Conservation (phyloP, 2,113 vertebrate species). For the Amblyopsis rosae region DNA sequence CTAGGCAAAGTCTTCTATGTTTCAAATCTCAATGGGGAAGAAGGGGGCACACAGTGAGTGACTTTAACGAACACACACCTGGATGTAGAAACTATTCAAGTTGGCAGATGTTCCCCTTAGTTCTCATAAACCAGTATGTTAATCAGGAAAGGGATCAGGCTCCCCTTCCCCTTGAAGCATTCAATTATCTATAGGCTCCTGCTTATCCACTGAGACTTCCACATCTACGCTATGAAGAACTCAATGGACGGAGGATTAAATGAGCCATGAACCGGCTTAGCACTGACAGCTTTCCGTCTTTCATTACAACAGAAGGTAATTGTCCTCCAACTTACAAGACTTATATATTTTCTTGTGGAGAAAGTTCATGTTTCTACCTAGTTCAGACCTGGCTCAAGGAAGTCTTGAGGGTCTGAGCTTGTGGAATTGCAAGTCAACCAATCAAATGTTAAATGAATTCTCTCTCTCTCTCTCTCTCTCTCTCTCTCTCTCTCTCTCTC, state of each 20-base stretch:
- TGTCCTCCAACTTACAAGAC: too few species aligned
- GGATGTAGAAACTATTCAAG: slow-evolving; percentile 12
- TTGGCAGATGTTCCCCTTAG: slow-evolving; percentile 24
- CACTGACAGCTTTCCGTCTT: neutral
- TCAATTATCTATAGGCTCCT: slow-evolving; percentile 23
- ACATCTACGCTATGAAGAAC: slow-evolving; percentile 21
- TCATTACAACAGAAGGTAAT: neutral
- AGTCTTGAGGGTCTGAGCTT: too few species aligned
- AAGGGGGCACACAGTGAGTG: slow-evolving; percentile 9
- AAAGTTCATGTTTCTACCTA: too few species aligned
- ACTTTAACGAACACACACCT: slow-evolving; percentile 4
- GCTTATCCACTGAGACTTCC: slow-evolving; percentile 18
- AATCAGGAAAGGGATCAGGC: slow-evolving; percentile 1
- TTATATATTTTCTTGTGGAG: too few species aligned
- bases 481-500: too few species aligned
- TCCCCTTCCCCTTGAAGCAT: slow-evolving; percentile 9
- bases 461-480: too few species aligned
- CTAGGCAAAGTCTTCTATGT: neutral
- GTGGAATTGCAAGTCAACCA: too few species aligned
- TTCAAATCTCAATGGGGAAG: slow-evolving; percentile 28
- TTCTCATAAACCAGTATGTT: neutral
- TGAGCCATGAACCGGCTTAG: neutral
- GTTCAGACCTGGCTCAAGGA: too few species aligned
- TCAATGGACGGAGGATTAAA: neutral
- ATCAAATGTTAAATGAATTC: too few species aligned